A percentile compares a stretch with the other conserved stretches of the same genome.
Conservation (phyloP, 2,797 vertebrate genomes). For the Sebastes vulpes region DNA sequence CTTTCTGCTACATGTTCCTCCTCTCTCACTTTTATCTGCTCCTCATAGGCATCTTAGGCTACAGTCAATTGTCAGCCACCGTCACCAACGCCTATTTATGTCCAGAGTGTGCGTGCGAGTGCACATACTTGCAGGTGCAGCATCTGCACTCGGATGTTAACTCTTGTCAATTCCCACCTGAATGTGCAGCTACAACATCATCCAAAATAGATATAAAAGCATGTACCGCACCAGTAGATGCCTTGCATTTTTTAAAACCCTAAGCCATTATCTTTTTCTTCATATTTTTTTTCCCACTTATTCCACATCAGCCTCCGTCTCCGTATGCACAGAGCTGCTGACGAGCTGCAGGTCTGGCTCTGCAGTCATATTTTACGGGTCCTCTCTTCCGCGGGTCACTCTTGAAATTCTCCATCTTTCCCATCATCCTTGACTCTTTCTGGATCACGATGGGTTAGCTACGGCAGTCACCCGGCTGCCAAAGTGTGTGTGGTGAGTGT, state of each 20-base stretch:
- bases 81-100: conserved; percentile 4
- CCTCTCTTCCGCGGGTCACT: conserved; percentile 16
- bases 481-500: background rate
- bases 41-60: background rate
- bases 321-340: background rate
- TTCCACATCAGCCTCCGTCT: background rate
- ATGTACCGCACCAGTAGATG: background rate
- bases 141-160: conserved; percentile 7
- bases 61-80: conserved; percentile 12
- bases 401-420: conserved; percentile 52
- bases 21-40: background rate
- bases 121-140: background rate
- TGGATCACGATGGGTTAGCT: conserved; percentile 37
- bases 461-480: conserved; percentile 10
- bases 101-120: background rate
- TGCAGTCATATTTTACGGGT: conserved; percentile 8
- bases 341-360: background rate
- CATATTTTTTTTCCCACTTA: background rate
- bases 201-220: conserved; percentile 27
- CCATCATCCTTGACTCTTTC: conserved; percentile 56
- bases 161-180: background rate
- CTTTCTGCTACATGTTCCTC: background rate
- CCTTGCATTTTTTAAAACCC: conserved; percentile 18
- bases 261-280: background rate
- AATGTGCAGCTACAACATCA: background rate